Conservation (phyloP, 2,113 vertebrate genomes). For the Zingel zingel region DNA sequence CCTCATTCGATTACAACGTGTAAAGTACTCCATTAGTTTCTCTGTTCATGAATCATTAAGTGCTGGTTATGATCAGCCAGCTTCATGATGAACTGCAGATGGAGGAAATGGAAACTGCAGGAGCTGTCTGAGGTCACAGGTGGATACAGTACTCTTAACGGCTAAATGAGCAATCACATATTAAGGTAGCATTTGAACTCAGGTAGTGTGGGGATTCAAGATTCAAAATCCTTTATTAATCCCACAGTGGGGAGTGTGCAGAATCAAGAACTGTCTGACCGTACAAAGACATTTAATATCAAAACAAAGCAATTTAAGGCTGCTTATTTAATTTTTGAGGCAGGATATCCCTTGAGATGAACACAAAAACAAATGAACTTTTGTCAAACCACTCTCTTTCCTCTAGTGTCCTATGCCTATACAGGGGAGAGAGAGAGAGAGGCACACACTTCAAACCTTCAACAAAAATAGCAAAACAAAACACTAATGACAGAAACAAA, state of each 20-base stretch:
- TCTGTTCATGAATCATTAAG: slow-evolving; percentile 86
- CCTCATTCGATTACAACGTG: slow-evolving; percentile 83
- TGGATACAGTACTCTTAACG: slow-evolving; percentile 59
- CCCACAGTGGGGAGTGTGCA: neutral
- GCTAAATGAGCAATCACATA: slow-evolving; percentile 64
- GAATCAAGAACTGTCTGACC: slow-evolving; percentile 10
- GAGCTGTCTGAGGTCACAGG: slow-evolving; percentile 72
- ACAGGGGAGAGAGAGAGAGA: neutral
- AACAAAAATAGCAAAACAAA: slow-evolving; percentile 2
- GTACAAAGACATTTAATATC: slow-evolving; percentile 17
- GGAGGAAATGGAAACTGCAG: slow-evolving; percentile 76
- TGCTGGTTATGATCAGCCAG: slow-evolving; percentile 80
- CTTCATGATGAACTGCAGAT: slow-evolving; percentile 79
- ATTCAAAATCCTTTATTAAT: too few relatives aligned
- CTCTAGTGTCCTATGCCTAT: neutral
- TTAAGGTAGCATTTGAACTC: slow-evolving; percentile 53
- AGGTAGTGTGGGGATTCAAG: neutral
- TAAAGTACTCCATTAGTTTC: slow-evolving; percentile 85
- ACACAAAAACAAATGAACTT: slow-evolving; percentile 50
- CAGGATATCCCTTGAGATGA: slow-evolving; percentile 38
- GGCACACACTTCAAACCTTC: slow-evolving; percentile 15
- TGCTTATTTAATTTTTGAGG: slow-evolving; percentile 45
- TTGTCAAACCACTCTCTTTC: slow-evolving; percentile 43
- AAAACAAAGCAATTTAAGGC: slow-evolving; percentile 54
- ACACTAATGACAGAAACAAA: slow-evolving; percentile 14